phyloP scores from a whole-genome alignment of 64 coral and sea anemone species.

The Pachyseris speciosa region DNA sequence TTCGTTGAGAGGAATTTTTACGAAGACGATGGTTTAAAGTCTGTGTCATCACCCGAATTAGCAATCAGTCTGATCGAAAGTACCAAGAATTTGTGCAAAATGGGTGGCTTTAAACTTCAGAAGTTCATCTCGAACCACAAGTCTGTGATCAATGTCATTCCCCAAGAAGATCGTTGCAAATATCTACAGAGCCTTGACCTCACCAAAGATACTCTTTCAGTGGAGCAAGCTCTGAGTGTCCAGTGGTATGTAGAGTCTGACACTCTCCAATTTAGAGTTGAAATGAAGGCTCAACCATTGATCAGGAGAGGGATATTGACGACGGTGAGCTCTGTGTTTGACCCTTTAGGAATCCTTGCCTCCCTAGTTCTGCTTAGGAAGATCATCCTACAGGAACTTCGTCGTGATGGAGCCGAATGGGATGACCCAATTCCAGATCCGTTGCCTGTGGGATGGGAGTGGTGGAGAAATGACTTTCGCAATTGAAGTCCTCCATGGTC shows the following conservation, averaged over 20 bases:
- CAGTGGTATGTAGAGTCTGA: neutral
- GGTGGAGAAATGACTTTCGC: neutral
- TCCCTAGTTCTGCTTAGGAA: no score
- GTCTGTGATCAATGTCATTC: neutral
- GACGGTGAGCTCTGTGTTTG: no score
- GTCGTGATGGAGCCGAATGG: no score
- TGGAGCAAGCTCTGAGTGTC: no score
- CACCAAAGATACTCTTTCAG: neutral
- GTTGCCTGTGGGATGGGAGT: neutral
- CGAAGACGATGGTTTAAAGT: neutral
- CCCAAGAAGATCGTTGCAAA: neutral
- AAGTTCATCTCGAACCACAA: conserved; percentile 11
- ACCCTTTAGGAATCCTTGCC: neutral
- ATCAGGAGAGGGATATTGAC: no score
- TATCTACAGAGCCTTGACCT: neutral
- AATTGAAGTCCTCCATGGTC: no score
- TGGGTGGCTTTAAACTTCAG: neutral
- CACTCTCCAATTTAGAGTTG: neutral
- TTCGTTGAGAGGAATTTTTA: neutral
- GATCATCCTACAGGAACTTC: no score
- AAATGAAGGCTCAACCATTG: neutral
- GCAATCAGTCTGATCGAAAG: neutral
- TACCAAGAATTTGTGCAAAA: neutral
- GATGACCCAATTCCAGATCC: neutral
- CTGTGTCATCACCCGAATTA: neutral